phyloP scores from a whole-genome alignment of 2,113 vertebrate species.

The Brachyistius frenatus region DNA sequence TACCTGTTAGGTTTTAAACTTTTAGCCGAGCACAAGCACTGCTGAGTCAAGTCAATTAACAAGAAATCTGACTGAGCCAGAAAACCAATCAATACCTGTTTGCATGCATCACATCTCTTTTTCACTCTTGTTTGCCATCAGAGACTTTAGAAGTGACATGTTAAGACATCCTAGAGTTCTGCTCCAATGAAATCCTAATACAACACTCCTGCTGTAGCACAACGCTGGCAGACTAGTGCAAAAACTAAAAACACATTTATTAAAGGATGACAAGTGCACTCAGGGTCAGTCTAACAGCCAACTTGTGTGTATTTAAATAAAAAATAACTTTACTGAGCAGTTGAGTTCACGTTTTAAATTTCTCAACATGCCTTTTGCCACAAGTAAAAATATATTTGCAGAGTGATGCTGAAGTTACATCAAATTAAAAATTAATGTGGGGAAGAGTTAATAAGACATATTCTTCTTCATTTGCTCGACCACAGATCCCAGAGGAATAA shows the following conservation, averaged over 20 bases:
- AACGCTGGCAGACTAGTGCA: not conserved
- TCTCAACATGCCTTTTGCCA: not conserved
- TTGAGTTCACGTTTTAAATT: not conserved
- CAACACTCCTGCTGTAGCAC: too few species aligned
- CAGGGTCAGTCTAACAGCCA: not conserved
- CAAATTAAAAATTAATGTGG: constrained; percentile 4
- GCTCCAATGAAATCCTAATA: not conserved
- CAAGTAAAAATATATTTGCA: not conserved
- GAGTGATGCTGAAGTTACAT: not conserved
- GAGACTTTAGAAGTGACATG: not conserved
- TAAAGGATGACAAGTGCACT: not conserved
- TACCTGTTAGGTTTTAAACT: too few species aligned
- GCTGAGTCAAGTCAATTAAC: not conserved
- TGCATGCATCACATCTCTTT: not conserved
- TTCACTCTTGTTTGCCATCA: not conserved
- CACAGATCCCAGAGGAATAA: not conserved
- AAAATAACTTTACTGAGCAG: not conserved
- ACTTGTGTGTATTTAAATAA: not conserved
- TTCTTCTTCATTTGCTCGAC: not conserved
- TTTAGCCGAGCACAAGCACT: too few species aligned
- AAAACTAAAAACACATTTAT: not conserved
- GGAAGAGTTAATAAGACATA: not conserved
- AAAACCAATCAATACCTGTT: not conserved
- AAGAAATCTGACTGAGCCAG: not conserved
- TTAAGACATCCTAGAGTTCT: not conserved